Evolutionary conservation across 2,797 vertebrate genomes (phyloP).

Genomic region (Furcifer pardalis): DNA sequence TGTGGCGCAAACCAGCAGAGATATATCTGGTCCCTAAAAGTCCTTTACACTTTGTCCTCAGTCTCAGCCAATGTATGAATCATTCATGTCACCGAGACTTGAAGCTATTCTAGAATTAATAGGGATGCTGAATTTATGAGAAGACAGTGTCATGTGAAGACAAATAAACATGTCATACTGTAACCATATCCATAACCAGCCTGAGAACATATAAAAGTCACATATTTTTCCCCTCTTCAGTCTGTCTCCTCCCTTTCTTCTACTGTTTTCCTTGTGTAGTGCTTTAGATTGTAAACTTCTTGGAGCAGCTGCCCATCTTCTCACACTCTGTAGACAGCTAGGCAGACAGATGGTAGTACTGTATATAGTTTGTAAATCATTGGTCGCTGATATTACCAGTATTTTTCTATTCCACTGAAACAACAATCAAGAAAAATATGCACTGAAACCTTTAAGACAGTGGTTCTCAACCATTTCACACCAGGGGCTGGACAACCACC

Average conservation of each 20-base stretch:
- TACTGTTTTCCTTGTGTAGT: neutral
- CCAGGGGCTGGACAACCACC: no score
- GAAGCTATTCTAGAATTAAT: constrained; percentile 42
- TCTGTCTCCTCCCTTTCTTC: neutral
- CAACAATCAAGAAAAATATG: constrained; percentile 7
- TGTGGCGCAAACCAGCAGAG: neutral
- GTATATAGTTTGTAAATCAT: constrained; percentile 23
- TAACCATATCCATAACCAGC: neutral
- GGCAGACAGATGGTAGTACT: constrained; percentile 2
- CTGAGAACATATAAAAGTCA: neutral
- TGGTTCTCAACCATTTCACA: no score
- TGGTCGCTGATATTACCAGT: neutral
- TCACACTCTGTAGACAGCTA: neutral
- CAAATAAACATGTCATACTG: neutral
- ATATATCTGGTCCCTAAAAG: neutral
- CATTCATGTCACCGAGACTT: constrained; percentile 16
- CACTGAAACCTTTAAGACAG: constrained; percentile 18
- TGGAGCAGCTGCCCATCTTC: neutral
- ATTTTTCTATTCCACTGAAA: neutral
- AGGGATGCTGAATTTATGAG: constrained; percentile 41
- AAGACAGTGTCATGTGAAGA: neutral
- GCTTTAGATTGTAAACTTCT: neutral
- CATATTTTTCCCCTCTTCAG: neutral
- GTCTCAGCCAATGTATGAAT: constrained; percentile 36
- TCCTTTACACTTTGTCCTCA: constrained; percentile 24